Evolutionary conservation across 2,888 invertebrate genomes (phyloP), one percentile per base, ranked within the genome.

Genomic region (Tinea trinotella): DNA sequence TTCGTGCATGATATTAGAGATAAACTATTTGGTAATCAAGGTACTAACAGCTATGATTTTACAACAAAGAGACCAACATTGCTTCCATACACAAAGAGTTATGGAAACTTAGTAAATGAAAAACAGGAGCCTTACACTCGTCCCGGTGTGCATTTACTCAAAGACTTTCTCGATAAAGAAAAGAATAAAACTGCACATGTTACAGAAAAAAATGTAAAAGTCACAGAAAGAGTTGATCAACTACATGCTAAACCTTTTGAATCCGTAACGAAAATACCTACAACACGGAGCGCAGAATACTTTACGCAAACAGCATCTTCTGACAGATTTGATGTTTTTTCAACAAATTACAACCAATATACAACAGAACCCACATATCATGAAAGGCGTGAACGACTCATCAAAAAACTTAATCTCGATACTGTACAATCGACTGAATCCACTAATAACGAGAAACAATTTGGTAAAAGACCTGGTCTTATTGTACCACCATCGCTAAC

Each of bases 401-500:
- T 93, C 49, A 89, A 90, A 57, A 92, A 92, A 44, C 75, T 93
- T n/a, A 80, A 91, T 57, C 72, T 93, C 3, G 80, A 79, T 35
- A 19, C 10, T 40, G n/a, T 22, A 0, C 88, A 88, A 40, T 80
- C 88, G 2, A 83, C 82, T 3, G 79, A 86, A 57, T 70, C 85
- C 3, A 67, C 77, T 6, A 70, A 81, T 6, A 76, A 84, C 15
- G 87, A 87, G 30, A 87, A 82, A 58, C 76, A 74, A 49, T 78
- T 78, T 1, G 87, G 82, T 46, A 78, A 87, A 20, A 83, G 91
- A 57, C 87, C 88, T 30, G 93, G 91, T 2, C 74, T 92, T n/a
- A 83, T 90, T 4, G 89, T 92, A 6, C 92, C 93, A 1, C 90
- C 91, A 12, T 93, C 93, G 0, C 88, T 92, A 0, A 92, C 93